Base-by-base conservation (phyloP, 2,888 invertebrate genomes). In the Microctonus hyperodae region DNA sequence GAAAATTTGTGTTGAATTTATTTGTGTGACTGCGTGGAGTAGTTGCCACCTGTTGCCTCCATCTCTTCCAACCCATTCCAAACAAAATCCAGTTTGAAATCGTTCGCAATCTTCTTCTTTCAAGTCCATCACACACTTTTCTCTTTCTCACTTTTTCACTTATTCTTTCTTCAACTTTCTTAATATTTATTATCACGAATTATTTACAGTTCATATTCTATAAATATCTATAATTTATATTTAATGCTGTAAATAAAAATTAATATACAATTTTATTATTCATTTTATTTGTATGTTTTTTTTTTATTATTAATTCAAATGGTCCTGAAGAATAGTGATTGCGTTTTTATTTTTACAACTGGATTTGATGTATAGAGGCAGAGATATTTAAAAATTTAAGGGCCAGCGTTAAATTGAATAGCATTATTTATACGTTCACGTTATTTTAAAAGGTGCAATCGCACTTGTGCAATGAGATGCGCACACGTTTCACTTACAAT, bases 21-120 rank as follows among this genome's bases (percentile, higher is more conserved):
- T 81, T 81, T 80, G 78, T 44, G 44, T 75, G 77, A 78, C 75
- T 78, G 76, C 74, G 77, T 35, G 66, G 57, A 64, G 66, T 67
- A 75, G 74, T 80, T 80, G 74, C 81, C 82, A 81, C 82, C 81
- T 82, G 82, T 82, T 82, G 81, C 81, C 80, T 80, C 78, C 78
- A 16, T 44, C 44, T 44, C 75, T 75, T 77, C 73, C 77, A 31
- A 59, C 28, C 16, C 57, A 37, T 23, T 28, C 48, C 23, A 16
- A 59, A 59, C 23, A 23, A 40, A 25, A 28, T 31, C 55, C 28
- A 31, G 16, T 37, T n/a, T 40, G 35, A 44, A 44, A 44, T 72
- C 71, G 70, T 66, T 71, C 70, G 65, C 70, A 65, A 62, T 57
- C 72, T 70, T 59, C 72, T 70, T 59, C 60, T 28, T 66, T 62